phyloP scores from a whole-genome alignment of 2,113 vertebrate species.

The Scytalopus superciliaris region DNA sequence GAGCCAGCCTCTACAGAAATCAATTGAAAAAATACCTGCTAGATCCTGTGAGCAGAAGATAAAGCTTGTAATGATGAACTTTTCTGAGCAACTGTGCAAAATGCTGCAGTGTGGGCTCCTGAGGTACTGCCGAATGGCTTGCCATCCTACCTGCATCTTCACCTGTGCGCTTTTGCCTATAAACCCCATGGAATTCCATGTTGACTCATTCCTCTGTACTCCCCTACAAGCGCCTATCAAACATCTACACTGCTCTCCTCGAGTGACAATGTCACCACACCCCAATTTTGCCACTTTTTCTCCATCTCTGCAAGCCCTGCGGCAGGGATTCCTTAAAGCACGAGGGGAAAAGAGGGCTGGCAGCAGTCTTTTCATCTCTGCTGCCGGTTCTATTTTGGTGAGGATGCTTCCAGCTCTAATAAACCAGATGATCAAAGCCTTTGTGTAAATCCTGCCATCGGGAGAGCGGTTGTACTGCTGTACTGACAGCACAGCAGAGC shows the following conservation, averaged over 20 bases:
- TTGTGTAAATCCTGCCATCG: neutral
- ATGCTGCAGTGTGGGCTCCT: neutral
- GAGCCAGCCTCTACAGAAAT: neutral
- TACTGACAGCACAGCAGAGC: neutral
- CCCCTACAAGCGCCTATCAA: accelerated
- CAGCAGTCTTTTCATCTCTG: neutral
- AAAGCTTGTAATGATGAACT: neutral
- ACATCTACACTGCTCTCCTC: accelerated
- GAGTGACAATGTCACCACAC: neutral
- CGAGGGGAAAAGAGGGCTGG: neutral
- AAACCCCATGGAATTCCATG: accelerated
- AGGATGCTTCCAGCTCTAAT: neutral
- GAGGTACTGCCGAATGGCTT: neutral
- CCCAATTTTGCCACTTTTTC: neutral
- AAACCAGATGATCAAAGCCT: slow-evolving; percentile 1
- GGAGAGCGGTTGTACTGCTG: neutral
- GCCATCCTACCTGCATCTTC: neutral
- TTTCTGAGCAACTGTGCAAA: neutral
- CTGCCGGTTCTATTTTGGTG: accelerated
- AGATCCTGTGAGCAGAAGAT: neutral
- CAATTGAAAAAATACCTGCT: neutral
- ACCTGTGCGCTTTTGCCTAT: neutral
- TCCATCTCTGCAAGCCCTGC: accelerated
- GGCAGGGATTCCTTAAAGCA: neutral
- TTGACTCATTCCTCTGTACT: neutral